Conservation (phyloP, 1,140 invertebrate genomes). For the Cotesia typhae region DNA sequence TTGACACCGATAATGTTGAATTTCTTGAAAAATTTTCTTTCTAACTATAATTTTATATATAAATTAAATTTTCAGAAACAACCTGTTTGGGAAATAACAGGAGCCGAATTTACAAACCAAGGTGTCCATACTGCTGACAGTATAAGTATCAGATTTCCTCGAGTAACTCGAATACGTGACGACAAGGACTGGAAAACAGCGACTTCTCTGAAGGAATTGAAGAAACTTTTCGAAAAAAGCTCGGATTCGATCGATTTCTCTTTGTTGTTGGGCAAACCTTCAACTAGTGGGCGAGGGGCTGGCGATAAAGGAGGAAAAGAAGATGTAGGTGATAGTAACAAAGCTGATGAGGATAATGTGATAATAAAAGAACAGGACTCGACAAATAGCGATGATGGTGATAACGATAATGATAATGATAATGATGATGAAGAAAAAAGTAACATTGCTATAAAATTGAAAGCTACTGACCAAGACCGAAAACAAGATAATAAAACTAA, state of each 20-base stretch:
- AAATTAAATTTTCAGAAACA: slow-evolving; percentile 65
- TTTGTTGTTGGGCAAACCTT: slow-evolving; percentile 57
- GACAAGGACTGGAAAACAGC: slow-evolving; percentile 89
- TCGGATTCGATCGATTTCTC: slow-evolving; percentile 74
- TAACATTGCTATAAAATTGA: slow-evolving; percentile 26
- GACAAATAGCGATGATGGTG: slow-evolving; percentile 2
- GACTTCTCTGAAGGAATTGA: slow-evolving; percentile 80
- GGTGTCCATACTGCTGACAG: slow-evolving; percentile 89
- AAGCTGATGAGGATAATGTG: slow-evolving; percentile 10
- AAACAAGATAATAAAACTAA: too few relatives aligned
- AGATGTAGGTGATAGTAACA: background rate
- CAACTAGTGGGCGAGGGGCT: background rate
- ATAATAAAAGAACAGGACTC: slow-evolving; percentile 12
- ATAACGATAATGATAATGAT: background rate
- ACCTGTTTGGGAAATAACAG: slow-evolving; percentile 94
- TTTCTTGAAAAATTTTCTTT: too few relatives aligned
- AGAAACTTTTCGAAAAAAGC: slow-evolving; percentile 72
- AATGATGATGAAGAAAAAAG: slow-evolving; percentile 18
- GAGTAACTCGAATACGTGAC: slow-evolving; percentile 82
- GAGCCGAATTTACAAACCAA: slow-evolving; percentile 89
- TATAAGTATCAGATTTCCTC: slow-evolving; percentile 92
- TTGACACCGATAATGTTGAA: background rate
- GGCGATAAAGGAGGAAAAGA: slow-evolving; percentile 20
- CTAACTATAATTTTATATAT: slow-evolving; percentile 31
- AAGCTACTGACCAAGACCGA: background rate